phyloP scores from a whole-genome alignment of 1,140 invertebrate genomes.

The Asbolus verrucosus region DNA sequence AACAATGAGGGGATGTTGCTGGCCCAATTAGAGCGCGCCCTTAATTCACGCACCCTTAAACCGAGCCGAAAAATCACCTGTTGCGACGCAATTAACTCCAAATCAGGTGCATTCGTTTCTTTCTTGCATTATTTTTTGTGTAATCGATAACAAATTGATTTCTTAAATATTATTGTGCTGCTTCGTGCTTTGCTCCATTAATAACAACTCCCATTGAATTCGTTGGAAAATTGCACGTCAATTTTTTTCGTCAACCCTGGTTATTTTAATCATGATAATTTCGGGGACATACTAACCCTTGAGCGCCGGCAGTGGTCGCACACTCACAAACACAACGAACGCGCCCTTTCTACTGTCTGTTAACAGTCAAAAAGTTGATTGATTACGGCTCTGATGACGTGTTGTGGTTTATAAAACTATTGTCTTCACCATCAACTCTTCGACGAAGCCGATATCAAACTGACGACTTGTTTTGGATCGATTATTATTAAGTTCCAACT shows the following conservation, averaged over 20 bases:
- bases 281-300: conserved; percentile 33
- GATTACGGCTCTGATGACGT: conserved; percentile 18
- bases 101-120: too few relatives aligned
- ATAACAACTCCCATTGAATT: conserved; percentile 15
- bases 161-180: neutral
- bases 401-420: conserved; percentile 28
- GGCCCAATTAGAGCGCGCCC: conserved; percentile 51
- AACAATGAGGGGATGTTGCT: conserved; percentile 54
- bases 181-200: conserved; percentile 22
- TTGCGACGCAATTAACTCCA: conserved; percentile 7
- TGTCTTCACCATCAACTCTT: conserved; percentile 31
- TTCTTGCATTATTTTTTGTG: too few relatives aligned
- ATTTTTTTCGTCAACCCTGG: too few relatives aligned
- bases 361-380: conserved; percentile 39
- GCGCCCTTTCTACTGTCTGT: conserved; percentile 34
- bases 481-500: conserved; percentile 25
- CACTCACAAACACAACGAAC: conserved; percentile 30
- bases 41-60: conserved; percentile 45
- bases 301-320: neutral
- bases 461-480: conserved; percentile 11
- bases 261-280: too few relatives aligned
- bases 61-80: conserved; percentile 27
- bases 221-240: conserved; percentile 26
- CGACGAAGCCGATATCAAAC: neutral
- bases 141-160: conserved; percentile 1